A percentile compares a stretch with the other conserved stretches of the same genome.
Evolutionary conservation across 2,113 vertebrate species (phyloP).

Genomic region (Microcebus jonahi): DNA sequence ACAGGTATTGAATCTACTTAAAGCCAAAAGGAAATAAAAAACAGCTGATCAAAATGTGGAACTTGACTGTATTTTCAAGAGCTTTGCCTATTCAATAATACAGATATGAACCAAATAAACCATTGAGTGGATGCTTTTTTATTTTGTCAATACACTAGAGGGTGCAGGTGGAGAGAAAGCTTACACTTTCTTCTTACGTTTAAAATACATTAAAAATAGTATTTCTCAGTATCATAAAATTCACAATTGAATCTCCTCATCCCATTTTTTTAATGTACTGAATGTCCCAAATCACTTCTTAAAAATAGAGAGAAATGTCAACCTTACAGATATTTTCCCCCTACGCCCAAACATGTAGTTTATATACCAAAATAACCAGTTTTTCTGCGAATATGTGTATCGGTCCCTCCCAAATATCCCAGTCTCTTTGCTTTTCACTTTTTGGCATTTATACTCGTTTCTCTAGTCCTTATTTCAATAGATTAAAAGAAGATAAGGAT

Average conservation of each 20-base stretch:
- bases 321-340: neutral
- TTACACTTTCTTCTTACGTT: neutral
- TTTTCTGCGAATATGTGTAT: neutral
- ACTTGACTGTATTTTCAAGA: neutral
- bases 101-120: neutral
- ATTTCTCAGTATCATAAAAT: conserved; percentile 33
- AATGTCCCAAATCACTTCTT: neutral
- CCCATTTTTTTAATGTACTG: neutral
- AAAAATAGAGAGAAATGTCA: neutral
- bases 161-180: neutral
- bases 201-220: neutral
- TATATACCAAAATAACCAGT: neutral
- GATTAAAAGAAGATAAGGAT: neutral
- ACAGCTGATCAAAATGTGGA: conserved; percentile 10
- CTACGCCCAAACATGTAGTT: neutral
- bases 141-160: neutral
- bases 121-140: neutral
- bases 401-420: neutral
- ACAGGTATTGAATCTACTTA: neutral
- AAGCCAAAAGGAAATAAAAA: conserved; percentile 27
- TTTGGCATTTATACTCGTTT: neutral
- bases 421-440: neutral
- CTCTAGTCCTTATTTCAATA: neutral
- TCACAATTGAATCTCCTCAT: neutral
- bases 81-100: neutral